These are phyloP conservation scores for Heliconius congener DNA, from an alignment of 1,140 invertebrate species.

Conservation along the genomic window DNA sequence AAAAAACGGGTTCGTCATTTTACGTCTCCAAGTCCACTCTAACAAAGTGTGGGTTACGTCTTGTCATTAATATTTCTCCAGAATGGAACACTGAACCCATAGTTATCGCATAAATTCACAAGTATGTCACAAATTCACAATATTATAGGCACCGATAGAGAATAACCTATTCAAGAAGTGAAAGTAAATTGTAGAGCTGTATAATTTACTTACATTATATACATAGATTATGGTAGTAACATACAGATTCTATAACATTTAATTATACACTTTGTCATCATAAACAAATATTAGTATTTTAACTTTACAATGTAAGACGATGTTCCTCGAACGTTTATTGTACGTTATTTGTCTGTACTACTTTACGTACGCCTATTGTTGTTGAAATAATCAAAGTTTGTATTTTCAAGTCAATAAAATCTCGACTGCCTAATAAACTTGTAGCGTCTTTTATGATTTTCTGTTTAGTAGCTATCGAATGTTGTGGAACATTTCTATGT, in stretches of 20 bases:
- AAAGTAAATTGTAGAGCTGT: background rate
- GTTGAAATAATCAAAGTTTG: conserved; percentile 17
- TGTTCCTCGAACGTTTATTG: background rate
- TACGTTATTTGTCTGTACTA: background rate
- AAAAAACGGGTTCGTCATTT: too few relatives aligned
- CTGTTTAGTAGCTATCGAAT: background rate
- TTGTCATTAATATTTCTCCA: too few relatives aligned
- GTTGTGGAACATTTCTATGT: background rate
- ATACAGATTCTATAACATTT: background rate
- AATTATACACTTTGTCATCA: background rate
- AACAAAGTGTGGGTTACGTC: too few relatives aligned
- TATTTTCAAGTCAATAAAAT: conserved; percentile 13
- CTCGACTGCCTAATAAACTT: background rate
- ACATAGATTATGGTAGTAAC: background rate
- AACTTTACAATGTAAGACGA: background rate
- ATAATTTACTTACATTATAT: background rate
- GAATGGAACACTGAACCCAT: too few relatives aligned
- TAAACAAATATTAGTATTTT: background rate
- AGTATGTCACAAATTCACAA: background rate
- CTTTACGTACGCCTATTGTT: background rate
- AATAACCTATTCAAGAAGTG: background rate
- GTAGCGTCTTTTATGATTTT: background rate
- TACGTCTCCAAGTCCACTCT: too few relatives aligned
- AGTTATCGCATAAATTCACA: too few relatives aligned
- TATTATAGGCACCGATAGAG: background rate